Evolutionary conservation across 1,140 invertebrate genomes (phyloP).

Genomic region (Manduca sexta): DNA sequence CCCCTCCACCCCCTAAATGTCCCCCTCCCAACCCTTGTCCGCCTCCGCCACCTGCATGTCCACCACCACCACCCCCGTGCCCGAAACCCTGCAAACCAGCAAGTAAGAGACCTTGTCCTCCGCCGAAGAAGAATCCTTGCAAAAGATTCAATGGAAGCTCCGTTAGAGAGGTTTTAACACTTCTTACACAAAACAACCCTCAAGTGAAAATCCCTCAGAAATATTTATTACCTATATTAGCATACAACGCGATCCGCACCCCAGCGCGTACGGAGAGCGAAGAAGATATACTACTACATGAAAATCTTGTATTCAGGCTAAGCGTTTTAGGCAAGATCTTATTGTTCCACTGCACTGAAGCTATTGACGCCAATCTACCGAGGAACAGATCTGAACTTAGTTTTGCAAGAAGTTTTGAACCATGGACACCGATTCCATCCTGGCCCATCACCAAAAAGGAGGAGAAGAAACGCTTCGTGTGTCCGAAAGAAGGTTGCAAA

Average conservation of each 20-base stretch:
- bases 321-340: neutral
- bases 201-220: no score
- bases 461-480: conserved; percentile 21
- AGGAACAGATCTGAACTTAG: neutral
- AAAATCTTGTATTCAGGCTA: neutral
- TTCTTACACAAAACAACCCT: neutral
- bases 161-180: conserved; percentile 8
- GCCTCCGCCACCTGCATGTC: neutral
- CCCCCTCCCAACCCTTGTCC: conserved; percentile 14
- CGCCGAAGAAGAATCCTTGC: conserved; percentile 13
- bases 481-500: conserved; percentile 41
- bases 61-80: conserved; percentile 8
- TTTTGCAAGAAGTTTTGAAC: conserved; percentile 33
- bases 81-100: conserved; percentile 24
- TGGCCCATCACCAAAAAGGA: conserved; percentile 33
- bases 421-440: conserved; percentile 49
- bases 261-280: no score
- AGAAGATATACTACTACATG: no score
- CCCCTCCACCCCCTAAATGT: conserved; percentile 11
- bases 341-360: conserved; percentile 1
- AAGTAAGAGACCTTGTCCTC: conserved; percentile 13
- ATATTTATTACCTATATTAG: no score
- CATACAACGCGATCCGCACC: no score
- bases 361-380: neutral
- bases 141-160: conserved; percentile 9